Evolutionary conservation across 2,113 vertebrate species (phyloP), one percentile per base, ranked within the genome.

Genomic region (Girardinichthys multiradiatus): DNA sequence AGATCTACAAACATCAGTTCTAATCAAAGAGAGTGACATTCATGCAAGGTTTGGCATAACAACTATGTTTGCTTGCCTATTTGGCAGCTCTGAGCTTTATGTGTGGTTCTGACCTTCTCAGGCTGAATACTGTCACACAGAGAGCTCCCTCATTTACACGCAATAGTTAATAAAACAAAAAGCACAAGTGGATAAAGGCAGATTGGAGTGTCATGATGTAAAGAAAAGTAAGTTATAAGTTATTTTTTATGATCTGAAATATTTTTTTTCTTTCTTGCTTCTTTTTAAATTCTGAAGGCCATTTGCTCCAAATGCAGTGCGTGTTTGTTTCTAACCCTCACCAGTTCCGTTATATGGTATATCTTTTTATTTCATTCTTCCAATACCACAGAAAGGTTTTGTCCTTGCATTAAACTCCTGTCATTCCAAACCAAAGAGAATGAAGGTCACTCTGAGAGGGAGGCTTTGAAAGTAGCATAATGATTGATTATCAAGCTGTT

Each of bases 331-430:
- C 72, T 72, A 72, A 61, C 27, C 27, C 13, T 31, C 39, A n/a
- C 19, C 54, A 65, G 37, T 85, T 89, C 64, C 74, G 65, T 71
- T 77, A 82, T 82, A 80, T n/a, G n/a, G n/a, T n/a, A n/a, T 73
- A 72, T 74, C 63, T 59, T 60, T 81, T 88, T 80, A 71, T 70
- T 84, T 71, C 57, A 30, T 54, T 63, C 37, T 78, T 81, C 87
- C 88, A 91, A 88, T 78, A 86, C 90, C 86, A 74, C 87, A 91
- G 60, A 88, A 91, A 79, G 80, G 65, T 65, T 84, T 37, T 84
- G n/a, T 80, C 84, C 80, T 77, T 84, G 76, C 85, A 86, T 89
- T 90, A 83, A 63, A 87, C 74, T 67, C 68, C 77, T 85, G 90
- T 87, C 73, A 77, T 65, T 76, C 71, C 60, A 80, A 85, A 88